Evolutionary conservation across 1,140 invertebrate species (phyloP), one percentile per base, ranked within the genome.

Genomic region (Drosophila navojoa): DNA sequence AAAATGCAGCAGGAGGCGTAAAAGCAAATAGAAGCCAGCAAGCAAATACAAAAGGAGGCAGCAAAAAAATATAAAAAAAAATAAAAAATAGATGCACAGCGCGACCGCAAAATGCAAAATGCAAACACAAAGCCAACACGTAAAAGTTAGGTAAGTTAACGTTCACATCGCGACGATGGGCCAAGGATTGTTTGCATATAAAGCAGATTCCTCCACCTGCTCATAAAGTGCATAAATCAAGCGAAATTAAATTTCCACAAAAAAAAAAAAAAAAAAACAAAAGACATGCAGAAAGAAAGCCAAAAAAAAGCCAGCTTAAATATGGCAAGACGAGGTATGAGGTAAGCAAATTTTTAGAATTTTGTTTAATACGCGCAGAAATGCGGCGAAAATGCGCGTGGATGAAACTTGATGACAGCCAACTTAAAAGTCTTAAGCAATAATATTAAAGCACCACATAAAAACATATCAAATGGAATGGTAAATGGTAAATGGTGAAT

Each of bases 211-310:
- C 58, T 67, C 29, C 27, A 19, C 25, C 52, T 61, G 58, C 47
- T 49, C 42, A 40, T 40, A 74, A 85, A 77, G 77, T 79, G 84
- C 82, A 87, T 87, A 87, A 87, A 87, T 87, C 82, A 87, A 77
- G 84, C 63, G 71, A 89, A 89, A 87, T 87, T 82, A 84, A 87
- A 87, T 87, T 87, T 64, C 55, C 53, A 52, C 61, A 45, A 52
- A 61, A 60, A 71, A 29, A 29, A 77, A 45, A 52, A 61, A 55
- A 70, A 4, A 29, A 75, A 75, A 57, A 69, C 66, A 74, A 49
- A 49, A 35, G 47, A 35, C 58, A 63, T 67, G 55, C 49, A 40
- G 55, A 19, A 60, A 63, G 71, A 32, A 32, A 10, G 32, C 9
- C 0, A 32, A 9, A 32, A 32, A 32, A 32, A 66, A 53, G 7